These are phyloP conservation scores for Drosophila sulfurigaster DNA, from an alignment of 1,140 invertebrate genomes.

Conservation along the genomic window DNA sequence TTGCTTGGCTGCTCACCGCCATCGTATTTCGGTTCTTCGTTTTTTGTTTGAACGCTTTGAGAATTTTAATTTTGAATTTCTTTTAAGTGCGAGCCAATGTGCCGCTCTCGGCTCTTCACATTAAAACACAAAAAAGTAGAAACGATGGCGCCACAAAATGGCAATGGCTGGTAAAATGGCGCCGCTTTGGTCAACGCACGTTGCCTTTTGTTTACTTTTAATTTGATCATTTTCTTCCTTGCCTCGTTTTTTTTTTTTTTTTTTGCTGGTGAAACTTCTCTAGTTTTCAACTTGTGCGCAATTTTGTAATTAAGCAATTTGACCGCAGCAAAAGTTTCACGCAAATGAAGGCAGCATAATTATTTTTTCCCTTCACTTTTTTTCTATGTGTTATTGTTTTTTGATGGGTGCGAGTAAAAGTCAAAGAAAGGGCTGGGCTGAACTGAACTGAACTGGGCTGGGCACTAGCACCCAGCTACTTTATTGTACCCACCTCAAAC, in stretches of 20 bases:
- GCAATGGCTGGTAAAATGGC: conserved; percentile 49
- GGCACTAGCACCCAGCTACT: neutral
- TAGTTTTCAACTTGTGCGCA: conserved; percentile 64
- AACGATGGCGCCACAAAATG: conserved; percentile 65
- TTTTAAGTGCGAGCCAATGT: conserved; percentile 50
- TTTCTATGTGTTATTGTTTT: neutral
- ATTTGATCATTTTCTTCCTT: conserved; percentile 64
- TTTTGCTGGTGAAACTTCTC: conserved; percentile 28
- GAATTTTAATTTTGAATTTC: conserved; percentile 80
- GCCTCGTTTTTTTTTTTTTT: conserved; percentile 21
- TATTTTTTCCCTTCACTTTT: conserved; percentile 51
- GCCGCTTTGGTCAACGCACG: conserved; percentile 76
- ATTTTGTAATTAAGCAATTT: conserved; percentile 84
- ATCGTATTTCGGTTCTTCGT: conserved; percentile 37
- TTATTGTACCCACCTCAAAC: conserved; percentile 67
- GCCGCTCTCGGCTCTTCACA: neutral
- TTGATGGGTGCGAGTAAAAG: conserved; percentile 1
- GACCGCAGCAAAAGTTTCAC: conserved; percentile 73
- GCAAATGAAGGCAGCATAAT: conserved; percentile 78
- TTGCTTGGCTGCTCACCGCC: conserved; percentile 47
- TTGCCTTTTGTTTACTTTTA: conserved; percentile 82
- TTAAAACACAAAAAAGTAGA: conserved; percentile 33
- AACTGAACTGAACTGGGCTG: neutral
- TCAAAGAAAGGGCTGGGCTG: neutral
- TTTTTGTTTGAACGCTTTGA: conserved; percentile 67